These are phyloP conservation scores for Sitobion miscanthi DNA, from an alignment of 1,140 invertebrate genomes.

Conservation along the genomic window DNA sequence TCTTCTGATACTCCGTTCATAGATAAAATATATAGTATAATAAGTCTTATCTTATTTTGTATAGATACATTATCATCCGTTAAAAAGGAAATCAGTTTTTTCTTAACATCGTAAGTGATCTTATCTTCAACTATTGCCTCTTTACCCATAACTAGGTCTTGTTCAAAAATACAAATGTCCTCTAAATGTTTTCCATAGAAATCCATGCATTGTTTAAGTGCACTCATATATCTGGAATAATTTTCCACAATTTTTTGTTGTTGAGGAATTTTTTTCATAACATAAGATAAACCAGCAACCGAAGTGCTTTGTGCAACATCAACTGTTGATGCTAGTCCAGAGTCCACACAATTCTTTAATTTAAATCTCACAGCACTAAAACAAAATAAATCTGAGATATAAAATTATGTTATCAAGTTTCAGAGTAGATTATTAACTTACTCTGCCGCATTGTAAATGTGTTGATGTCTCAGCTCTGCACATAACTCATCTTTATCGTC, in stretches of 20 bases:
- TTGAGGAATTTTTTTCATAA: constrained; percentile 99
- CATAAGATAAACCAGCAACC: constrained; percentile 92
- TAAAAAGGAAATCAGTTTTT: constrained; percentile 97
- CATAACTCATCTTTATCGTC: constrained; percentile 99
- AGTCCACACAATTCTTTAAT: constrained; percentile 90
- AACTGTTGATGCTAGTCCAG: constrained; percentile 81
- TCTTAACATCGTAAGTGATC: constrained; percentile 99
- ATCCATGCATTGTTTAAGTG: constrained; percentile 99
- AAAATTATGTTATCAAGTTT: not conserved
- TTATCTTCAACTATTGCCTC: constrained; percentile 95
- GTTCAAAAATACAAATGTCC: constrained; percentile 98
- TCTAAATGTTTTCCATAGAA: constrained; percentile 94
- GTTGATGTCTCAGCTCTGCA: constrained; percentile 97
- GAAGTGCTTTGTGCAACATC: constrained; percentile 78
- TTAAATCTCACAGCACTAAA: constrained; percentile 74
- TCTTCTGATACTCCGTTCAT: constrained; percentile 99
- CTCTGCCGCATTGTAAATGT: constrained; percentile 98
- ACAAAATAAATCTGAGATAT: constrained; percentile 55
- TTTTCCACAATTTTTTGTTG: constrained; percentile 99
- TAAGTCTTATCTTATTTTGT: constrained; percentile 97
- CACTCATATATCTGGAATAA: constrained; percentile 96
- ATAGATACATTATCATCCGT: constrained; percentile 83
- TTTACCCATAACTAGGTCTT: constrained; percentile 95
- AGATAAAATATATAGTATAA: constrained; percentile 96
- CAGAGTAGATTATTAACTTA: constrained; percentile 63